Evolutionary conservation across 2,797 vertebrate genomes (phyloP).

Genomic region (Apodemus agrarius): DNA sequence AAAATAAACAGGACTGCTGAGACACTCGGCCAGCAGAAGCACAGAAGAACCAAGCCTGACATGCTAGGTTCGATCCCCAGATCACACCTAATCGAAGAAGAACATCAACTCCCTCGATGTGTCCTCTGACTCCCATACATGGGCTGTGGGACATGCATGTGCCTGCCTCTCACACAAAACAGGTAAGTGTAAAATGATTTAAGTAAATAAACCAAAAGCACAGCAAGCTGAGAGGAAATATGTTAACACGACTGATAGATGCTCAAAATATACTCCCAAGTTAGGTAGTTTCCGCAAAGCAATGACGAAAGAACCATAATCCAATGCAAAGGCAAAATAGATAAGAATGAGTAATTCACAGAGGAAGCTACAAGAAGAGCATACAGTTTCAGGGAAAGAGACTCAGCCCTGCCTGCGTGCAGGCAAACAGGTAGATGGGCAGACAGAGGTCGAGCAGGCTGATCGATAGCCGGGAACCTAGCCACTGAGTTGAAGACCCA

Average conservation of each 20-base stretch:
- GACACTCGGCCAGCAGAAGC: not conserved
- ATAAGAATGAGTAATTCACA: not conserved
- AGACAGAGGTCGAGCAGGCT: not conserved
- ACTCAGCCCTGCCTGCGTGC: not conserved
- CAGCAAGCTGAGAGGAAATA: not conserved
- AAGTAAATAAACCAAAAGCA: not conserved
- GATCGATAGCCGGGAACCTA: not conserved
- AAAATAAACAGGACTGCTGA: not conserved
- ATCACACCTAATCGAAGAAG: not conserved
- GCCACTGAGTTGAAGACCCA: not conserved
- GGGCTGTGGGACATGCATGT: not conserved
- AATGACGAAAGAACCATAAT: not conserved
- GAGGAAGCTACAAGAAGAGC: not conserved
- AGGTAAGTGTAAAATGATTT: not conserved
- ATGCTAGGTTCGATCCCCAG: not conserved
- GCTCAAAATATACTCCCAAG: not conserved
- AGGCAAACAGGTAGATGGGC: not conserved
- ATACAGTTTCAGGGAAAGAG: not conserved
- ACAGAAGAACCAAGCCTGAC: not conserved
- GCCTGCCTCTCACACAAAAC: not conserved
- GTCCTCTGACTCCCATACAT: not conserved
- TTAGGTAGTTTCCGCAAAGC: not conserved
- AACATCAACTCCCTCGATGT: not conserved
- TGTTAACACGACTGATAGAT: not conserved
- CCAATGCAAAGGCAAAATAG: not conserved